Conservation (phyloP, 92 coral and sea anemone species). For the Porites cylindrica region DNA sequence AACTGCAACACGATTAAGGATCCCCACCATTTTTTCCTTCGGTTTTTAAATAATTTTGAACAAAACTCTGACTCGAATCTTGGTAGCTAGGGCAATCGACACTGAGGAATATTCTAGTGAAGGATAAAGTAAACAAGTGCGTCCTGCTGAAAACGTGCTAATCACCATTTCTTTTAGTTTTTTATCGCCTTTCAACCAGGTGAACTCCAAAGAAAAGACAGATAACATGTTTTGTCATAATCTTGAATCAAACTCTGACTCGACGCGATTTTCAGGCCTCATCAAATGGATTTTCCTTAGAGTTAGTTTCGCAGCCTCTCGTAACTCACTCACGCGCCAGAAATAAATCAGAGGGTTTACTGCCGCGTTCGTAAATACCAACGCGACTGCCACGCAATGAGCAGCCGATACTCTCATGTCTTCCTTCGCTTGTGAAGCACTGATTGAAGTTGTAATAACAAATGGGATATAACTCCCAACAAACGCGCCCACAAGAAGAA, state of each 20-base stretch:
- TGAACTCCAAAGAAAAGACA: too few relatives aligned
- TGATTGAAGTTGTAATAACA: slow-evolving; percentile 14
- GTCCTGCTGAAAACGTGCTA: too few relatives aligned
- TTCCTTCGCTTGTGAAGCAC: slow-evolving; percentile 30
- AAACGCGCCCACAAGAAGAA: slow-evolving; percentile 35
- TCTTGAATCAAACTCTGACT: slow-evolving; percentile 3
- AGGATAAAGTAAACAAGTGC: too few relatives aligned
- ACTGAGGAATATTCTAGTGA: too few relatives aligned
- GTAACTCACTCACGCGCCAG: slow-evolving; percentile 41
- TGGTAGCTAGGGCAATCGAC: too few relatives aligned
- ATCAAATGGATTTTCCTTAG: slow-evolving; percentile 3
- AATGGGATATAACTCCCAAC: slow-evolving; percentile 22
- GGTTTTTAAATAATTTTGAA: too few relatives aligned
- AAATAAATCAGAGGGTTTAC: slow-evolving; percentile 41
- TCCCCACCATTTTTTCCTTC: too few relatives aligned
- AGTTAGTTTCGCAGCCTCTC: slow-evolving; percentile 19
- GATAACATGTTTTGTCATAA: background rate
- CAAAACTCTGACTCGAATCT: too few relatives aligned
- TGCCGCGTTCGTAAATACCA: slow-evolving; percentile 27
- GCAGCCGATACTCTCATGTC: slow-evolving; percentile 35
- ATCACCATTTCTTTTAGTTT: too few relatives aligned
- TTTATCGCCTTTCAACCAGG: too few relatives aligned
- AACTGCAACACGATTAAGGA: too few relatives aligned
- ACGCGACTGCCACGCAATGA: slow-evolving; percentile 15
- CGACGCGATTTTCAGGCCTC: background rate